Conservation (phyloP, 2,888 invertebrate genomes). For the Heliconius charithonia region DNA sequence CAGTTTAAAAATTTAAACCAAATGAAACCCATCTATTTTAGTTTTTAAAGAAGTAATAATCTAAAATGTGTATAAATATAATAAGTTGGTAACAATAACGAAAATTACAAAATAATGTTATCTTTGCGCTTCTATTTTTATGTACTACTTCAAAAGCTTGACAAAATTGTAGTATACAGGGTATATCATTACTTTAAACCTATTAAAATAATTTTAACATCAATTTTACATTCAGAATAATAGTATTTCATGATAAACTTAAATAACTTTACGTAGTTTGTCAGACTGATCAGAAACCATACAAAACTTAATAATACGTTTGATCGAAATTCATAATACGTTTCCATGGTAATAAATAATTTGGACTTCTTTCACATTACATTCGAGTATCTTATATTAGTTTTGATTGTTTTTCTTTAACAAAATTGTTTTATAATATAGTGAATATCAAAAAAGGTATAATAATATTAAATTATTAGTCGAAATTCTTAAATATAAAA, state of each 20-base stretch:
- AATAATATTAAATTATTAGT: slow-evolving; percentile 7
- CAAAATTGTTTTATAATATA: background rate
- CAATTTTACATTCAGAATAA: background rate
- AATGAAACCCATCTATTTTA: too few relatives aligned
- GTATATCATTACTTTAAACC: background rate
- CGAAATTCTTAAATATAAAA: slow-evolving; percentile 49
- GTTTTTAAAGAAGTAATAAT: background rate
- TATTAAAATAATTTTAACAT: background rate
- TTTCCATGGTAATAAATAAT: slow-evolving; percentile 57
- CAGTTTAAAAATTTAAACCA: too few relatives aligned
- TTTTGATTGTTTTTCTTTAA: slow-evolving; percentile 44
- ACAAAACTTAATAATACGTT: slow-evolving; percentile 35
- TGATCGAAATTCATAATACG: slow-evolving; percentile 43
- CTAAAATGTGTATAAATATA: too few relatives aligned
- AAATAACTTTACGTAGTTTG: background rate
- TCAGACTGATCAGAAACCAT: slow-evolving; percentile 33
- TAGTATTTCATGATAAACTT: background rate
- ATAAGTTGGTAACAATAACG: too few relatives aligned
- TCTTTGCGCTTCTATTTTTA: background rate
- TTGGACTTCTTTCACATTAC: slow-evolving; percentile 57
- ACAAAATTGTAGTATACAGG: background rate
- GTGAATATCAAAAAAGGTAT: slow-evolving; percentile 30
- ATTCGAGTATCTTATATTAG: slow-evolving; percentile 33
- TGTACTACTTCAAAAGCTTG: too few relatives aligned
- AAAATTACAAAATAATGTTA: background rate